These are phyloP conservation scores for Narcine bancroftii DNA, from an alignment of 2,113 vertebrate genomes.

Conservation along the genomic window DNA sequence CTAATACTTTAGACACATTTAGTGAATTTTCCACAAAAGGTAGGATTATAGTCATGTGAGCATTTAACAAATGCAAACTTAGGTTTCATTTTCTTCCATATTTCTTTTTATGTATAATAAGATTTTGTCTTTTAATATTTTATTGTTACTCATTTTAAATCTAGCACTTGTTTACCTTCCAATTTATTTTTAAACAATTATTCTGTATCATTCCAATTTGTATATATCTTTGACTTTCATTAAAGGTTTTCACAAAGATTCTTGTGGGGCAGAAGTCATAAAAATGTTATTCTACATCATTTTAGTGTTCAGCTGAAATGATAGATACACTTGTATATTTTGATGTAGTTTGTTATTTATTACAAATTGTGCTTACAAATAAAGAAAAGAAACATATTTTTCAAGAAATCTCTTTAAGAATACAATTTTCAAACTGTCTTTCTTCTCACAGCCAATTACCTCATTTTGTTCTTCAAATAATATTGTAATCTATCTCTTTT, in stretches of 20 bases:
- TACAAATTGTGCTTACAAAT: constrained; percentile 11
- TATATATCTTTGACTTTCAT: neutral
- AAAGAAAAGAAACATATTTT: neutral
- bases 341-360: constrained; percentile 21
- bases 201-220: neutral
- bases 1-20: neutral
- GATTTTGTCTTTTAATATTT: neutral
- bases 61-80: neutral
- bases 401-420: constrained; percentile 2
- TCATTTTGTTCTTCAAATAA: neutral
- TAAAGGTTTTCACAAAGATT: neutral
- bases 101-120: neutral
- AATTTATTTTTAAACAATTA: constrained; percentile 10
- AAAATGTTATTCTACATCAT: neutral
- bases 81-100: neutral
- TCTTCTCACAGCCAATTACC: neutral
- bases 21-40: neutral
- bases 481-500: neutral
- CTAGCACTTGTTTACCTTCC: neutral
- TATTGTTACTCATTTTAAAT: neutral
- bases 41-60: neutral
- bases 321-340: constrained; percentile 19
- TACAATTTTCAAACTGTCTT: neutral
- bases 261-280: neutral
- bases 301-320: neutral